Percentiles rank a stretch among this genome's conserved stretches.
These are phyloP conservation scores for Molorchus minor DNA, from an alignment of 2,888 invertebrate genomes.

Conservation along the genomic window DNA sequence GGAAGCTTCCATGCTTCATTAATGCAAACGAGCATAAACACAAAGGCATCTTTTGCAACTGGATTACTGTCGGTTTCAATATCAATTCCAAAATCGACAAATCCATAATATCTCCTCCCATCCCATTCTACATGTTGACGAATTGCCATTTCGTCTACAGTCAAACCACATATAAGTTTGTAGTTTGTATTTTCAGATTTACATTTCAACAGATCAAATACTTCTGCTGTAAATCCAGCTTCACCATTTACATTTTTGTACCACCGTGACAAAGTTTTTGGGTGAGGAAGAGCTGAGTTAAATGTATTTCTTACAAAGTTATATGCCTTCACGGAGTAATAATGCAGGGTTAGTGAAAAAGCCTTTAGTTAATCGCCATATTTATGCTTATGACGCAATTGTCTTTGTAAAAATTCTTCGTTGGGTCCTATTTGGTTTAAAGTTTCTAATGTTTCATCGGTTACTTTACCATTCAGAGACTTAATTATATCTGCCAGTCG, in stretches of 20 bases:
- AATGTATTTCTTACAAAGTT: slow-evolving; percentile 8
- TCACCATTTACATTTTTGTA: neutral
- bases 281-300: neutral
- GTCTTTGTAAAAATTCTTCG: neutral
- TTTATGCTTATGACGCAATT: neutral
- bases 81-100: slow-evolving; percentile 40
- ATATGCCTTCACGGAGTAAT: neutral
- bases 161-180: neutral
- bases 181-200: slow-evolving; percentile 3
- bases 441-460: neutral
- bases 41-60: slow-evolving; percentile 28
- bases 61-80: slow-evolving; percentile 31
- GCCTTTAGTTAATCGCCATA: neutral
- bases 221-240: slow-evolving; percentile 2
- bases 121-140: slow-evolving; percentile 30
- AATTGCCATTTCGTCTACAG: slow-evolving; percentile 45
- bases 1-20: slow-evolving; percentile 29
- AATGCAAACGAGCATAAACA: slow-evolving; percentile 19
- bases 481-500: neutral
- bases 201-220: neutral
- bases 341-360: slow-evolving; percentile 5
- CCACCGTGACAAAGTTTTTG: neutral
- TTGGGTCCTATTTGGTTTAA: neutral
- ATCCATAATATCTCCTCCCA: slow-evolving; percentile 1
- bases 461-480: neutral